Conservation (phyloP, 2,888 invertebrate species). For the Drosophila nr. medialis region DNA sequence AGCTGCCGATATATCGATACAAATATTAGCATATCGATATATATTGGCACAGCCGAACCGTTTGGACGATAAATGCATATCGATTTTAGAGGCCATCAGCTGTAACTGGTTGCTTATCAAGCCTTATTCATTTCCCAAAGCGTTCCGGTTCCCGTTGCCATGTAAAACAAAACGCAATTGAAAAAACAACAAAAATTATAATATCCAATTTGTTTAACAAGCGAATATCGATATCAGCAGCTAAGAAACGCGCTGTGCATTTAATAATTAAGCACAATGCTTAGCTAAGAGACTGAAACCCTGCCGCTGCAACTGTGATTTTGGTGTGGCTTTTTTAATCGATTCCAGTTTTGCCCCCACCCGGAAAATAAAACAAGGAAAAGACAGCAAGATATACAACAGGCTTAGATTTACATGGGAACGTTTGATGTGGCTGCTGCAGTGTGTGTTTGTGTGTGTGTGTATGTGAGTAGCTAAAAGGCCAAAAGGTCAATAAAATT, state of each 20-base stretch:
- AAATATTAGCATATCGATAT: conserved; percentile 17
- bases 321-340: conserved; percentile 51
- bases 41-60: neutral
- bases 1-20: conserved; percentile 30
- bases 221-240: neutral
- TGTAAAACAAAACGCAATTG: conserved; percentile 26
- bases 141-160: conserved; percentile 41
- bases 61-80: neutral
- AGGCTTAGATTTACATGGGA: neutral
- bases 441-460: conserved; percentile 14
- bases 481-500: conserved; percentile 46
- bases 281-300: conserved; percentile 47
- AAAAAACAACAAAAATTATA: conserved; percentile 36
- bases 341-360: conserved; percentile 28
- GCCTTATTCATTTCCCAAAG: conserved; percentile 30
- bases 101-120: conserved; percentile 39
- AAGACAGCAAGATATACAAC: conserved; percentile 23
- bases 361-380: conserved; percentile 1
- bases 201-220: conserved; percentile 11
- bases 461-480: conserved; percentile 25
- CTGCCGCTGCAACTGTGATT: conserved; percentile 44
- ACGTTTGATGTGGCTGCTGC: neutral
- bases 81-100: conserved; percentile 33
- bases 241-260: conserved; percentile 15
- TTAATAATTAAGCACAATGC: conserved; percentile 27